Percentiles rank a stretch among this genome's conserved stretches.
phyloP scores from a whole-genome alignment of 2,888 invertebrate species.

The Synergus japonicus region DNA sequence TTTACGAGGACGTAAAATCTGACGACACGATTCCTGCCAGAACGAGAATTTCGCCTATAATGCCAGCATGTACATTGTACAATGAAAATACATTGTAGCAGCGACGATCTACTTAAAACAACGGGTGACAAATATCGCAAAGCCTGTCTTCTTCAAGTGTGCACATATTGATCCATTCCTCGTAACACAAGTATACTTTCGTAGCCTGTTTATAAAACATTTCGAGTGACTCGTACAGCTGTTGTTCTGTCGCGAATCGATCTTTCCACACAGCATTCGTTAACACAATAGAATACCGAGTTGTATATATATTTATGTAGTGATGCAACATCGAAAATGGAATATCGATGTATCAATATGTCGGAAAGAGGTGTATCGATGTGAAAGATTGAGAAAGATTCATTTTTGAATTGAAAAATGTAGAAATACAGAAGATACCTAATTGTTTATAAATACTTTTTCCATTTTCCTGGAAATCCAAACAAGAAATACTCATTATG shows the following conservation, averaged over 20 bases:
- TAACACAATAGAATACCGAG: neutral
- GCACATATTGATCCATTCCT: neutral
- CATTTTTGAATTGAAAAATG: too few species aligned
- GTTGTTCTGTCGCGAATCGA: neutral
- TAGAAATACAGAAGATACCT: too few species aligned
- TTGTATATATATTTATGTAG: neutral
- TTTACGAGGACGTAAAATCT: slow-evolving; percentile 33
- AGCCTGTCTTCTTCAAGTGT: neutral
- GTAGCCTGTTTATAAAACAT: neutral
- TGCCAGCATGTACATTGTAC: neutral
- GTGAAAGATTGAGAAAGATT: too few species aligned
- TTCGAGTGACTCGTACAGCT: neutral
- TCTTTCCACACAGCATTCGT: neutral
- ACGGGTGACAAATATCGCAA: neutral
- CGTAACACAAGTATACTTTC: neutral
- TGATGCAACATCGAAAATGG: too few species aligned
- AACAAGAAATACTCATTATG: too few species aligned
- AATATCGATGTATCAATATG: too few species aligned
- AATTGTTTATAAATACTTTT: too few species aligned
- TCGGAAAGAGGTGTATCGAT: too few species aligned
- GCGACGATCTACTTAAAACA: neutral
- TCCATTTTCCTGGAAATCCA: too few species aligned
- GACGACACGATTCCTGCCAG: slow-evolving; percentile 5
- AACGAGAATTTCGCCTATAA: neutral
- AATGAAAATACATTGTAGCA: neutral